These are phyloP conservation scores for Recurvirostra avosetta DNA, from an alignment of 2,113 vertebrate genomes.

Conservation along the genomic window DNA sequence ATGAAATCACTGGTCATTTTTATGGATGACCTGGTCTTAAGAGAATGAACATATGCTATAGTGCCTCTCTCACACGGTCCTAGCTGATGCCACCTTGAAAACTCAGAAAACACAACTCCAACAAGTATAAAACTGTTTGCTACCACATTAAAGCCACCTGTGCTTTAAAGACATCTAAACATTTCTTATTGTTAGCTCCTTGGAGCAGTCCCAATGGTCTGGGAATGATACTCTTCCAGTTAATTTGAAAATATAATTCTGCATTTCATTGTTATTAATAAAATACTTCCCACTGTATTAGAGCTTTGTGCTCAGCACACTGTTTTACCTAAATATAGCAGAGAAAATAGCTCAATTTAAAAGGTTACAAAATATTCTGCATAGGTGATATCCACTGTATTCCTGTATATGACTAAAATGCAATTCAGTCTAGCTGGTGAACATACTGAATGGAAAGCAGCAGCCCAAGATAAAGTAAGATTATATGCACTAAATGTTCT, in stretches of 20 bases:
- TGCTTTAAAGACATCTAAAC: not conserved
- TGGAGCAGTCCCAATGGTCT: not conserved
- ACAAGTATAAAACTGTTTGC: not conserved
- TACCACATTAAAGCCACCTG: not conserved
- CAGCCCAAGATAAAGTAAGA: not conserved
- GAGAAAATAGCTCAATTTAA: not conserved
- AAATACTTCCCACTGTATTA: not conserved
- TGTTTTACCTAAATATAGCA: not conserved
- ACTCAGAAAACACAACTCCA: not conserved
- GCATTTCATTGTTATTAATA: not conserved
- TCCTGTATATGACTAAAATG: not conserved
- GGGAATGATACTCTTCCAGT: not conserved
- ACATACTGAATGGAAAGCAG: not conserved
- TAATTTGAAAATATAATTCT: not conserved
- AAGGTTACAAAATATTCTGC: not conserved
- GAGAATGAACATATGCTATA: not conserved
- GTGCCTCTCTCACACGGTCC: not conserved
- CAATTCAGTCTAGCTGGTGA: not conserved
- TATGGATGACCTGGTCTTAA: not conserved
- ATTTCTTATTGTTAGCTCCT: not conserved
- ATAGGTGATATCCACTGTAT: not conserved
- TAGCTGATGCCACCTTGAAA: not conserved
- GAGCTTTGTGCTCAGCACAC: not conserved
- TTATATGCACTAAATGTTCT: not conserved
- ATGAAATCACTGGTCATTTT: not conserved